Conservation (phyloP, 2,797 vertebrate genomes). For the Buphagus erythrorhynchus region DNA sequence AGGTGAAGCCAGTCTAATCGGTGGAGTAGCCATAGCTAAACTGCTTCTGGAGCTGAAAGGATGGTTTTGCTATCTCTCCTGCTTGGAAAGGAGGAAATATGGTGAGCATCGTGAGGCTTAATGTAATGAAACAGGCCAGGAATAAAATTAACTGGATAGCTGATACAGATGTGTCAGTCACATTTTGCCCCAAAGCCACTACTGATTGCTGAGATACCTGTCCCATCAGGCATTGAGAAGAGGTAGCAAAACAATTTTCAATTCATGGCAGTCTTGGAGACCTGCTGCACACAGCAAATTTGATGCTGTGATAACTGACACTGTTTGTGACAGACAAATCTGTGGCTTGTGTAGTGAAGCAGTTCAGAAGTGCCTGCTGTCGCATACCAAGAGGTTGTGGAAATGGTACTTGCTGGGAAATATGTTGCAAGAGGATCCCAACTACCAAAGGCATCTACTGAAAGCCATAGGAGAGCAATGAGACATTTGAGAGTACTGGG, state of each 20-base stretch:
- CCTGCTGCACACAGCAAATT: slow-evolving; percentile 59
- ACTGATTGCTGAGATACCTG: slow-evolving; percentile 48
- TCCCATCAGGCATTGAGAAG: slow-evolving; percentile 9
- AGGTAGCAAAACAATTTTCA: slow-evolving; percentile 55
- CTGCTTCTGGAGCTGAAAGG: background rate
- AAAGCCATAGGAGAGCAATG: background rate
- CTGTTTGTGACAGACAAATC: slow-evolving; percentile 64
- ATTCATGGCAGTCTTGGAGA: slow-evolving; percentile 54
- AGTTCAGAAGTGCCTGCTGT: slow-evolving; percentile 51
- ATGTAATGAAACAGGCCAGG: background rate
- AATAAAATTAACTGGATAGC: slow-evolving; percentile 44
- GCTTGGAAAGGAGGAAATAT: background rate
- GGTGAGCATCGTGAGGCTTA: background rate
- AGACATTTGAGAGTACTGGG: background rate
- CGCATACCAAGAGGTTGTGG: slow-evolving; percentile 50
- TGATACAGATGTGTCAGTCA: slow-evolving; percentile 46
- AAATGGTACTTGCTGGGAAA: slow-evolving; percentile 18
- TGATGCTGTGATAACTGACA: slow-evolving; percentile 64
- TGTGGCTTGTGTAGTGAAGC: slow-evolving; percentile 61
- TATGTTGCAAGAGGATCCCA: background rate
- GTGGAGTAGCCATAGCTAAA: background rate
- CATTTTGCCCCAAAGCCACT: slow-evolving; percentile 47
- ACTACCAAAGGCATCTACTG: background rate
- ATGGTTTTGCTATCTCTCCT: background rate
- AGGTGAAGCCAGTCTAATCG: background rate